Base-by-base conservation (phyloP, 2,113 vertebrate species). In the Phyllostomus hastatus region DNA sequence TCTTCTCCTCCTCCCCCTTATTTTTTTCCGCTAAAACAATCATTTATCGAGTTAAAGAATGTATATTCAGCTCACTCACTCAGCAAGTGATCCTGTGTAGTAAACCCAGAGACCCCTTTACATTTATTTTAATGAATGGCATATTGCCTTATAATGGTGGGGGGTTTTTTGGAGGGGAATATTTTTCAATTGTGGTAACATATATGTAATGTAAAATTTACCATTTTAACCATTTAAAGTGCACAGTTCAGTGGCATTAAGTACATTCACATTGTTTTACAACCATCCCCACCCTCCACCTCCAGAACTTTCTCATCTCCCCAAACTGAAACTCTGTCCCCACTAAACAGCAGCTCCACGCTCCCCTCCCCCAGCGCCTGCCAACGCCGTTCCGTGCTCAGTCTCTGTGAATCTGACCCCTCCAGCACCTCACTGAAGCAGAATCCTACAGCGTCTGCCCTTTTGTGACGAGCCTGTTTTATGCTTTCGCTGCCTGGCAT, bases 401-500 rank as follows among this genome's bases (percentile, higher is more conserved):
- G 89, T 57, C 22, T 72, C 78, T 61, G 1, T 11, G 52, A 59
- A n/a, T 35, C 15, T 22, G 67, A 15, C 1, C 6, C 33, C 61
- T 66, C 64, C 41, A 10, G 31, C 46, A 48, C 61, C 48, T 70
- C 88, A n/a, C 1, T 1, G 16, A 26, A 28, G 82, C 61, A 82
- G 92, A 82, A 75, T 66, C 90, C n/a, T 7, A 26, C 72, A 1
- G 81, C 19, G 48, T n/a, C 31, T 69, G 73, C 89, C 83, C 31
- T 84, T 79, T 75, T 69, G 75, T 80, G 84, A 24, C 86, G 94
- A 93, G 66, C 93, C 91, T 90, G 80, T 73, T 79, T 35, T 75
- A 38, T 41, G 31, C 76, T 73, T 90, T 78, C 48, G 43, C 75
- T 33, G 33, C 80, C 38, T 61, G 88, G 72, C 35, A 3, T 70